Evolutionary conservation across 2,113 vertebrate genomes (phyloP), one percentile per base, ranked within the genome.

Genomic region (Tursiops truncatus): DNA sequence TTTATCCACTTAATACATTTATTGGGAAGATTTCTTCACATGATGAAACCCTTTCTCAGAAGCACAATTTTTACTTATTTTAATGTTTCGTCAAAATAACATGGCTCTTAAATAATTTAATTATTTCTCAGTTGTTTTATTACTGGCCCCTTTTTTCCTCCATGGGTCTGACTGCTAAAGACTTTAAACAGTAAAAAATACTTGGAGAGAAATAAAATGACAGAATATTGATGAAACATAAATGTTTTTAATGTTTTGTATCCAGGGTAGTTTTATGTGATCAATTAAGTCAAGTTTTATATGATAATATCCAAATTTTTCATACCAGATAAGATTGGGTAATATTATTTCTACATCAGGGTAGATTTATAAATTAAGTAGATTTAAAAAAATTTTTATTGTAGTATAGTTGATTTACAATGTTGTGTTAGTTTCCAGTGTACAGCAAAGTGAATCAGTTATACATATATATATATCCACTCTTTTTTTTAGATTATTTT

Each of bases 181-280:
- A 65, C 41, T 44, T 87, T 87, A 80, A 62, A 86, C 87, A 36
- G 18, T 82, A 56, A 96, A 89, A 95, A 36, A 26, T 44, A 83
- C 33, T 87, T 79, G 38, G 36, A 81, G 25, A 94, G 50, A 82
- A 15, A 58, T 82, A 47, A 84, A 94, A 89, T 50, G 38, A 58
- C 26, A 86, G 26, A 68, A 76, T 91, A 74, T 94, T 93, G 91
- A 95, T 91, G 53, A 58, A 89, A 50, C 17, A 21, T 84, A 90
- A 91, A 90, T 93, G 17, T 73, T 89, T 95, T 73, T 81, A 88
- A 91, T 92, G 58, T 47, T 84, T 96, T 65, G n/a, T 94, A 21
- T 88, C 44, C 17, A 81, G 33, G 12, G 3, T 77, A 82, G 44
- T 79, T 85, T 91, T 88, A 94, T 58, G 56, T 76, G 77, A 73